Evolutionary conservation across 2,797 vertebrate genomes (phyloP).

Genomic region (Staurois parvus): DNA sequence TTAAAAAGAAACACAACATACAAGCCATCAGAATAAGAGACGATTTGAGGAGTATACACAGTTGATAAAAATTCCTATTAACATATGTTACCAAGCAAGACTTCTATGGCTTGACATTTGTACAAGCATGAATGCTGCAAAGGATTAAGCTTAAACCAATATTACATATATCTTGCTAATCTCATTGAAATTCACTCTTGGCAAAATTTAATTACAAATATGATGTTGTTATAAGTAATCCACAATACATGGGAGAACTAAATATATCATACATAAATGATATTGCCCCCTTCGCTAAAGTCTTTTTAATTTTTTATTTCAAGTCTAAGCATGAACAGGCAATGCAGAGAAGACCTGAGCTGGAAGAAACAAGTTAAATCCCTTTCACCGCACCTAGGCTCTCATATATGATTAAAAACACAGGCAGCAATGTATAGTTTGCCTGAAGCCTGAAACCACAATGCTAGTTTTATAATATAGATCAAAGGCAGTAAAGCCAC

Average conservation of each 20-base stretch:
- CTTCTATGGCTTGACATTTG: constrained; percentile 48
- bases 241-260: constrained; percentile 13
- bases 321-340: neutral
- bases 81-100: constrained; percentile 47
- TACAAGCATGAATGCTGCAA: constrained; percentile 37
- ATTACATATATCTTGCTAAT: constrained; percentile 45
- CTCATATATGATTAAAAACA: constrained; percentile 50
- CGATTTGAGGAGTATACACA: constrained; percentile 12
- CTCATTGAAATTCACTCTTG: constrained; percentile 46
- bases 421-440: constrained; percentile 1
- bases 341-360: neutral
- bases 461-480: constrained; percentile 22
- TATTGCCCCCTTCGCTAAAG: neutral
- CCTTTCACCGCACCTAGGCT: neutral
- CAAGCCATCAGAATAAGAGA: constrained; percentile 35
- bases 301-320: neutral
- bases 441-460: constrained; percentile 25
- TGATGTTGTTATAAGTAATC: constrained; percentile 39
- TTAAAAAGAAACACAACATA: constrained; percentile 12
- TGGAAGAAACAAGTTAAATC: neutral
- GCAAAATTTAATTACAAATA: constrained; percentile 51
- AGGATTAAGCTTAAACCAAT: constrained; percentile 50
- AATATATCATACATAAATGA: constrained; percentile 24
- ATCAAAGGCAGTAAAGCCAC: constrained; percentile 31
- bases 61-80: constrained; percentile 42